A percentile compares a stretch with the other conserved stretches of the same genome.
Evolutionary conservation across 2,797 vertebrate genomes (phyloP).

Genomic region (Otolemur crassicaudatus): DNA sequence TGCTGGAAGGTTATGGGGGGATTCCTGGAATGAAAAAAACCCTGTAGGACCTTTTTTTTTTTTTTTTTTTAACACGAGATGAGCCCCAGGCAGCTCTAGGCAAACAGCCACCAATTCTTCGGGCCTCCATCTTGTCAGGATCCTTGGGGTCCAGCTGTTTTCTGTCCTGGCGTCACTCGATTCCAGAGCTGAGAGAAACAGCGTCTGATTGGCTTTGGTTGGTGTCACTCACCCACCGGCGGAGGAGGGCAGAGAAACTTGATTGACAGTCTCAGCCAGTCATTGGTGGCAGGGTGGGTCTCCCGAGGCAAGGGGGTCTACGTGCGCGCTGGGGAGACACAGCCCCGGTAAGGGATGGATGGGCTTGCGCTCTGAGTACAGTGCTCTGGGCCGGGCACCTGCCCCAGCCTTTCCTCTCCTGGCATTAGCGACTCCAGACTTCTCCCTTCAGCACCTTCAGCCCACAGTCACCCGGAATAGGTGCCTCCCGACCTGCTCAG

Average conservation of each 20-base stretch:
- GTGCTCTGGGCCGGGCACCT: fast-evolving
- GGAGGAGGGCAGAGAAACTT: background rate
- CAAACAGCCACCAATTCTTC: background rate
- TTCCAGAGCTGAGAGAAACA: background rate
- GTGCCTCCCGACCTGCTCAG: background rate
- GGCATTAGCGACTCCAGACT: background rate
- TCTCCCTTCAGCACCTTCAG: background rate
- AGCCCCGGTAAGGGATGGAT: fast-evolving
- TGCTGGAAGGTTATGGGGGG: too few relatives aligned
- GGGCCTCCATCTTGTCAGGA: background rate
- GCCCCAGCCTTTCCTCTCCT: too few relatives aligned
- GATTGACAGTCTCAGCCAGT: background rate
- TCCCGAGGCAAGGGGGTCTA: background rate
- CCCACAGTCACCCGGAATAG: background rate
- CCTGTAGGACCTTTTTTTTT: background rate
- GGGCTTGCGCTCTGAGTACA: fast-evolving
- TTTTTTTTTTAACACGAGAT: background rate
- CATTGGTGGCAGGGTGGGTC: background rate
- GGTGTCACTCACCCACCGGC: background rate
- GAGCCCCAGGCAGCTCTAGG: background rate
- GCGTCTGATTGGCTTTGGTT: background rate
- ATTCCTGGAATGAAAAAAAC: background rate
- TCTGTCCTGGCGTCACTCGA: background rate
- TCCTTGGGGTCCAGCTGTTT: fast-evolving
- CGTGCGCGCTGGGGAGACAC: fast-evolving